These are phyloP conservation scores for Tapirus terrestris DNA, from an alignment of 2,113 vertebrate genomes.

Conservation along the genomic window DNA sequence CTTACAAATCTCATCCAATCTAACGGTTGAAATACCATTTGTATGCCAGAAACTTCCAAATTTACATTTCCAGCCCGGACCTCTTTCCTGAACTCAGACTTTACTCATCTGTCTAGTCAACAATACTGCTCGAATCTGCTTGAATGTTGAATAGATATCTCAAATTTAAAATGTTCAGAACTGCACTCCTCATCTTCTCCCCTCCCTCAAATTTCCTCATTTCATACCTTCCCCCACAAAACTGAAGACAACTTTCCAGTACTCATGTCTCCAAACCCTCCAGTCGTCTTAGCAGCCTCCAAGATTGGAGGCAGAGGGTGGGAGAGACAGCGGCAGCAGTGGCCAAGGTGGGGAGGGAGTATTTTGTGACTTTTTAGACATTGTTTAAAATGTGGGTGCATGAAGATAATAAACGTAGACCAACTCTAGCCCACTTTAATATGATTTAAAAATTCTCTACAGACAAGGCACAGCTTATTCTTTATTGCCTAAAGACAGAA, in stretches of 20 bases:
- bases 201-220: neutral
- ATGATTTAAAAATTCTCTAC: neutral
- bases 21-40: neutral
- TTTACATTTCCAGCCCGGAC: neutral
- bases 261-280: neutral
- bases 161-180: neutral
- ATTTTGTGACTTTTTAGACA: neutral
- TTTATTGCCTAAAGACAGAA: neutral
- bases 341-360: neutral
- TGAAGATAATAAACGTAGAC: neutral
- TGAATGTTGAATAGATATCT: neutral
- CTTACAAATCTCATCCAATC: neutral
- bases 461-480: neutral
- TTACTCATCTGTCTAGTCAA: neutral
- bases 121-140: neutral
- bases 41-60: neutral
- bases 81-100: neutral
- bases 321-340: too few species aligned
- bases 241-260: neutral
- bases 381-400: neutral
- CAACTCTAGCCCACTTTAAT: neutral
- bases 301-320: neutral
- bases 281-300: neutral
- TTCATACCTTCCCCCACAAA: neutral
- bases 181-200: neutral